These are phyloP conservation scores for Oncorhynchus kisutch DNA, from an alignment of 2,113 vertebrate species.

Conservation along the genomic window DNA sequence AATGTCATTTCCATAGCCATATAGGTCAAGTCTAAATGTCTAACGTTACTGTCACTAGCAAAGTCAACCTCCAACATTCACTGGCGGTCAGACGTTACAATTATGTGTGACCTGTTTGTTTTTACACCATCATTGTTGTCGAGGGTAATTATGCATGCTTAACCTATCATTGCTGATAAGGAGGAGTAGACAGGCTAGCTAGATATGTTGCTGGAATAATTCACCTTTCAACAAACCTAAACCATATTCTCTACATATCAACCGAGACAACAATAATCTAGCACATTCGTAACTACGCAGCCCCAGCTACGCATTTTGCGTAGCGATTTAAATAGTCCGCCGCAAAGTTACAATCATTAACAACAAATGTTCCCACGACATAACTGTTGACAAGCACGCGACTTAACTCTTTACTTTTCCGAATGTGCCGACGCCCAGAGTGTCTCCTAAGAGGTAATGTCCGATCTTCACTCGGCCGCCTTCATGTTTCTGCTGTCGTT, in stretches of 20 bases:
- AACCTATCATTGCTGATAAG: too few species aligned
- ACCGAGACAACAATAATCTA: not conserved
- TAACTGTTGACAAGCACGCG: constrained; percentile 13
- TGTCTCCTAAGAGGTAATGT: constrained; percentile 94
- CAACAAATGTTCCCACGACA: not conserved
- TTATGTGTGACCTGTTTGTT: too few species aligned
- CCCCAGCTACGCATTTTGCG: constrained; percentile 49
- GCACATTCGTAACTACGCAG: not conserved
- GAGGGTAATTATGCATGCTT: too few species aligned
- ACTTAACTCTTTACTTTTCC: constrained; percentile 99
- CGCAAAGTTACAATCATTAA: constrained; percentile 44
- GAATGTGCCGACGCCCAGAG: constrained; percentile 95
- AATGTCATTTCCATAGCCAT: too few species aligned
- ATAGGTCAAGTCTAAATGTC: too few species aligned
- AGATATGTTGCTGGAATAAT: constrained; percentile 28
- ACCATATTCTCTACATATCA: constrained; percentile 50
- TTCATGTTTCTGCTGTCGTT: constrained; percentile 91
- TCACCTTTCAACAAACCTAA: constrained; percentile 57
- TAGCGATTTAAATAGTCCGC: constrained; percentile 32
- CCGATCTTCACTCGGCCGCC: constrained; percentile 96
- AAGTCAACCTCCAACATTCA: too few species aligned
- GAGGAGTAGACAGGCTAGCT: not conserved
- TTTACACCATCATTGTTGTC: too few species aligned
- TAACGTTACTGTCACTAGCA: too few species aligned
- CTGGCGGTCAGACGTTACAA: too few species aligned